Conservation (phyloP, 2,797 vertebrate species). For the Leptoclinus maculatus region DNA sequence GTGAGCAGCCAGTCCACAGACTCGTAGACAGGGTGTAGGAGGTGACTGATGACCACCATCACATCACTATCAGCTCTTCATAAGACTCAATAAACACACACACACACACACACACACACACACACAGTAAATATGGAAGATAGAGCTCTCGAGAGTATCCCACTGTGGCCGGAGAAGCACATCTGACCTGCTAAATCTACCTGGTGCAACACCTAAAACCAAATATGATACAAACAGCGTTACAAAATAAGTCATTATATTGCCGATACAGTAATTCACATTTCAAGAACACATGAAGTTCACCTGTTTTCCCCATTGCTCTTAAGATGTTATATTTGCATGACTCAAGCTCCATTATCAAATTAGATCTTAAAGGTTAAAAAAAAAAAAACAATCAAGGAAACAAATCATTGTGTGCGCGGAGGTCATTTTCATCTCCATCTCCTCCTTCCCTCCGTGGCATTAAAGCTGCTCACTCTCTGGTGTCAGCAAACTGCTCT, state of each 20-base stretch:
- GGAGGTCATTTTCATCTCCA: constrained; percentile 46
- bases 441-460: constrained; percentile 34
- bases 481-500: constrained; percentile 85
- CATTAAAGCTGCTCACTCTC: constrained; percentile 60
- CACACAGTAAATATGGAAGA: constrained; percentile 17
- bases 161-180: neutral
- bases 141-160: constrained; percentile 10
- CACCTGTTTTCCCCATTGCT: neutral
- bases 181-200: neutral
- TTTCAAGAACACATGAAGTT: constrained; percentile 17
- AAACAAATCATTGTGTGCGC: constrained; percentile 26
- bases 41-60: constrained; percentile 83
- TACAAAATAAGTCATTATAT: neutral
- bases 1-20: constrained; percentile 48
- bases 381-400: constrained; percentile 36
- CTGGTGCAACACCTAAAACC: neutral
- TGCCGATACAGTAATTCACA: neutral
- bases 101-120: constrained; percentile 36
- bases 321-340: neutral
- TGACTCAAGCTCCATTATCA: neutral
- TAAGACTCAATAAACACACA: constrained; percentile 62
- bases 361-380: constrained; percentile 6
- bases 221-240: neutral
- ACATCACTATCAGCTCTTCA: constrained; percentile 74
- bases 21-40: constrained; percentile 73